These are phyloP conservation scores for Atrina japonica DNA, from an alignment of 2,888 invertebrate genomes.

Conservation along the genomic window DNA sequence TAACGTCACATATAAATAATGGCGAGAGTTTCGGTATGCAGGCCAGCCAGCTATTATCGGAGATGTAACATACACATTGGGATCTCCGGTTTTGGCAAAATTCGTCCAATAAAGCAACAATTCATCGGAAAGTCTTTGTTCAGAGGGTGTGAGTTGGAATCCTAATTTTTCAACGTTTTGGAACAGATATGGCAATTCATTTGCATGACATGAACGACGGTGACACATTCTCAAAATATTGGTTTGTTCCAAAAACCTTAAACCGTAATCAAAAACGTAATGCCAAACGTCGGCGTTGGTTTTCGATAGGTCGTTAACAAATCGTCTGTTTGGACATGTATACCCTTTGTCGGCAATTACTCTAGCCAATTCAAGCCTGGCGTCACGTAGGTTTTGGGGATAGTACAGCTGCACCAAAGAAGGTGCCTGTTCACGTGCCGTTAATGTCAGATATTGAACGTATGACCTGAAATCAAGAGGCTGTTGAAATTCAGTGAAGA, in stretches of 20 bases:
- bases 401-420: conserved; percentile 42
- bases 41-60: too few relatives aligned
- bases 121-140: conserved; percentile 46
- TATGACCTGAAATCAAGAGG: conserved; percentile 32
- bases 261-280: conserved; percentile 57
- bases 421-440: conserved; percentile 32
- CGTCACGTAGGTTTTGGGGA: conserved; percentile 37
- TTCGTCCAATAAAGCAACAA: conserved; percentile 66
- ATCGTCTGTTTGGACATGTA: too few relatives aligned
- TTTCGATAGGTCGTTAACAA: not conserved
- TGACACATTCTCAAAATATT: conserved; percentile 49
- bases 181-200: conserved; percentile 61
- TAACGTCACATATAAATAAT: too few relatives aligned
- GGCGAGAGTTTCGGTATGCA: too few relatives aligned
- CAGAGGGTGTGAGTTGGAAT: conserved; percentile 43
- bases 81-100: conserved; percentile 67
- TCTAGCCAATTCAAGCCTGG: too few relatives aligned
- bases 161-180: conserved; percentile 43
- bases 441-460: conserved; percentile 20
- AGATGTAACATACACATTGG: too few relatives aligned
- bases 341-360: too few relatives aligned
- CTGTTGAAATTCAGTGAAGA: conserved; percentile 44
- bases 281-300: conserved; percentile 46
- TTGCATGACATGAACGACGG: conserved; percentile 59
- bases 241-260: conserved; percentile 48